Conservation (phyloP, 2,888 invertebrate genomes). For the Ophion obscuratus region DNA sequence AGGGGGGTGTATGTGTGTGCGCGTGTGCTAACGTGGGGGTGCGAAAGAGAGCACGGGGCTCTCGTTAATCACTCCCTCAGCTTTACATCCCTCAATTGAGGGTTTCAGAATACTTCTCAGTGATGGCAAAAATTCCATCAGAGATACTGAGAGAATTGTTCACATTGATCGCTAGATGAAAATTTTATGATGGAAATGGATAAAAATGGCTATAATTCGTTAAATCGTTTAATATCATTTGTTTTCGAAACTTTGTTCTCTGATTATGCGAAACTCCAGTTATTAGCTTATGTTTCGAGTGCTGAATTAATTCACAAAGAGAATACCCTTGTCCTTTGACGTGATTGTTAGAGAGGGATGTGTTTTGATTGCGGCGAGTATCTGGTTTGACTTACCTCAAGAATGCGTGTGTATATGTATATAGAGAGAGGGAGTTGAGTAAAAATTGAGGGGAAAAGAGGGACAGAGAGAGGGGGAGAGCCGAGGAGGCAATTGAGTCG, state of each 20-base stretch:
- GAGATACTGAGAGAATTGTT: background rate
- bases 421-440: background rate
- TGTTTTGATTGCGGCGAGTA: slow-evolving; percentile 51
- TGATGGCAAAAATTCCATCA: background rate
- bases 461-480: slow-evolving; percentile 19
- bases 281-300: background rate
- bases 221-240: background rate
- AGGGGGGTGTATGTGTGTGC: slow-evolving; percentile 4
- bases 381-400: slow-evolving; percentile 48
- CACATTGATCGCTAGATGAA: too few species aligned
- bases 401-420: slow-evolving; percentile 5
- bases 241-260: background rate
- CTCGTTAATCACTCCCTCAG: slow-evolving; percentile 79
- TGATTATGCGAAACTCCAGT: background rate
- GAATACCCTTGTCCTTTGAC: background rate
- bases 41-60: slow-evolving; percentile 21
- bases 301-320: background rate
- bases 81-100: slow-evolving; percentile 43
- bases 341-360: background rate
- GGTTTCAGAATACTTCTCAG: background rate
- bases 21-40: background rate
- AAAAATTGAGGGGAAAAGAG: background rate
- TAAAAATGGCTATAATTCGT: too few species aligned
- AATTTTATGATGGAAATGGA: too few species aligned
- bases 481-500: slow-evolving; percentile 17